Evolutionary conservation across 2,113 vertebrate genomes (phyloP).

Genomic region (Boulengeromyrus knoepffleri): DNA sequence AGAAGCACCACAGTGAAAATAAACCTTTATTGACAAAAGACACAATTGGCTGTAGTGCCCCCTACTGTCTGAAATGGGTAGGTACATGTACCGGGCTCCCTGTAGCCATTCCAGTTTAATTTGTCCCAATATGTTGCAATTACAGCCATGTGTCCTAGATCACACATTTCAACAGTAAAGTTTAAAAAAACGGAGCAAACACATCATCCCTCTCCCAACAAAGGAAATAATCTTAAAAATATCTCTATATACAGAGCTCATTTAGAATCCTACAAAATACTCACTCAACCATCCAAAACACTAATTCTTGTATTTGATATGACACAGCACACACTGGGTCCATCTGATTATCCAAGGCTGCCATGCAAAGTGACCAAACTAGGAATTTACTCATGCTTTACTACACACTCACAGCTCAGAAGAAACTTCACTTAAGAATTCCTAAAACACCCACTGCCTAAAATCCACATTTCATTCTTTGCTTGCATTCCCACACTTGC

Average conservation of each 20-base stretch:
- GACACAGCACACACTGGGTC: neutral
- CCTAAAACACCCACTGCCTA: neutral
- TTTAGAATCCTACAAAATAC: conserved; percentile 7
- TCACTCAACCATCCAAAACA: neutral
- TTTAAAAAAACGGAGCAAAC: neutral
- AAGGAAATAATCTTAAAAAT: neutral
- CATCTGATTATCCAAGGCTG: neutral
- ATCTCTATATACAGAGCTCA: neutral
- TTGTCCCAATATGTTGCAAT: neutral
- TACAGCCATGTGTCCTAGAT: neutral
- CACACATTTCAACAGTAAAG: neutral
- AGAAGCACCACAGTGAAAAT: neutral
- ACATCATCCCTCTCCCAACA: neutral
- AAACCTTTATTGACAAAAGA: neutral
- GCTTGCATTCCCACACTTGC: conserved; percentile 18
- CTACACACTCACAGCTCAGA: neutral
- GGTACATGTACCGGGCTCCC: neutral
- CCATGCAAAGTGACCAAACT: neutral
- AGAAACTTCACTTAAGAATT: neutral
- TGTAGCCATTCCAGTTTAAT: neutral
- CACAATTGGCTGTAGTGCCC: neutral
- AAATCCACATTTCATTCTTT: neutral
- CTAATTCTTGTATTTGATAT: neutral
- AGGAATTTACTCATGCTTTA: neutral
- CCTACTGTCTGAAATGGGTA: neutral